Evolutionary conservation across 2,888 invertebrate genomes (phyloP).

Genomic region (Selenia dentaria): DNA sequence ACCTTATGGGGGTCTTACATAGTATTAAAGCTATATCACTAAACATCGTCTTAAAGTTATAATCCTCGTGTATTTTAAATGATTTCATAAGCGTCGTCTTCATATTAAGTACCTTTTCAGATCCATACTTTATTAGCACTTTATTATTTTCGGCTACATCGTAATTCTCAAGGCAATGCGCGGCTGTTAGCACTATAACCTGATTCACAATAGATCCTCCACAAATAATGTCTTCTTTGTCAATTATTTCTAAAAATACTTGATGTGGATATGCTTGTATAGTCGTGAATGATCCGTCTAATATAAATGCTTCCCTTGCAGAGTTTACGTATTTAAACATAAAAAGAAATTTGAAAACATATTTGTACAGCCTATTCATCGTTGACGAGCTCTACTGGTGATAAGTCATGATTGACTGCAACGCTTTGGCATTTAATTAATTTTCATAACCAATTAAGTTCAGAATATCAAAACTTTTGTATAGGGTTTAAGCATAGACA

Average conservation of each 20-base stretch:
- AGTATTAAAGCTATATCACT: constrained; percentile 6
- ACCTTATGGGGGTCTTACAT: not conserved
- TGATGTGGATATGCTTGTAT: constrained; percentile 7
- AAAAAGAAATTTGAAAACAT: not conserved
- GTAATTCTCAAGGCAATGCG: constrained; percentile 31
- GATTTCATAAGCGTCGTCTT: not conserved
- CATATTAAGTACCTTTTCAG: not conserved
- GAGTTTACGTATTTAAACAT: not conserved
- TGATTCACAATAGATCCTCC: constrained; percentile 40
- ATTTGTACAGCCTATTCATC: not conserved
- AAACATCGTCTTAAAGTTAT: not conserved
- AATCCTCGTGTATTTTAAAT: constrained; percentile 4
- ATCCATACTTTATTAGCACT: constrained; percentile 4
- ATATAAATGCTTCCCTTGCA: not conserved
- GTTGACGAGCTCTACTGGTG: not conserved
- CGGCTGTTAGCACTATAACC: constrained; percentile 35
- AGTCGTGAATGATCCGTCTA: constrained; percentile 1
- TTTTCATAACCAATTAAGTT: not conserved
- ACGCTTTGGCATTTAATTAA: not conserved
- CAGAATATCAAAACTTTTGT: no score
- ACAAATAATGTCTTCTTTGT: constrained; percentile 23
- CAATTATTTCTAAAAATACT: constrained; percentile 5
- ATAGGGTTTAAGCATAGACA: no score
- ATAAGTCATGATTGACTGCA: not conserved
- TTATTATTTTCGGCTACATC: not conserved